Conservation (phyloP, 1,140 invertebrate species). For the Calosoma granatense region DNA sequence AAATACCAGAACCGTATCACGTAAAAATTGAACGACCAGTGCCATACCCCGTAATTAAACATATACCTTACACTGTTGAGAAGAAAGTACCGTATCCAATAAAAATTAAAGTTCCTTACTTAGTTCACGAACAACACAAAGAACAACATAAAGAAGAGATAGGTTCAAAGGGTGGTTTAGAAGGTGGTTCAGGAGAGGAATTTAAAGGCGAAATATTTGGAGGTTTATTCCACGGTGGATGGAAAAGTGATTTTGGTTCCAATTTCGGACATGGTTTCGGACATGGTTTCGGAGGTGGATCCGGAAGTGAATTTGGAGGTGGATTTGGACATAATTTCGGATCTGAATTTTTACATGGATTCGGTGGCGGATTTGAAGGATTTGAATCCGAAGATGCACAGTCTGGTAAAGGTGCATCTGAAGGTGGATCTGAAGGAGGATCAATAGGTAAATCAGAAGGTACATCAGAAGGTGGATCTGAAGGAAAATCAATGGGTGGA, state of each 20-base stretch:
- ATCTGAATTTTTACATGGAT: no score
- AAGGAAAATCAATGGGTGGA: neutral
- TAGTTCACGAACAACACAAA: constrained; percentile 34
- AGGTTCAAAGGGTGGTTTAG: neutral
- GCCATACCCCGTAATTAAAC: constrained; percentile 55
- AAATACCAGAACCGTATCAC: constrained; percentile 49
- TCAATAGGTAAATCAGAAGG: neutral
- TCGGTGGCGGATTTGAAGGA: no score
- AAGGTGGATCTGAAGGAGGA: neutral
- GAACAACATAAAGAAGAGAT: constrained; percentile 23
- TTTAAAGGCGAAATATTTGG: no score
- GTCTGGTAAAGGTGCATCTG: no score
- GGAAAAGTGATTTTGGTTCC: no score
- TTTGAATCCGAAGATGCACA: no score
- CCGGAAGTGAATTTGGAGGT: no score
- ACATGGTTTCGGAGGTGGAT: no score
- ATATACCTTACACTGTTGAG: constrained; percentile 46
- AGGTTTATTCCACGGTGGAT: no score
- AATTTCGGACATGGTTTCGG: no score
- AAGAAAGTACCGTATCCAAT: constrained; percentile 45
- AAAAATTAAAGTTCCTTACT: constrained; percentile 46
- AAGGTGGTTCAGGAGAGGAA: neutral
- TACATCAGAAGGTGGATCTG: neutral
- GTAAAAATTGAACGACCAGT: constrained; percentile 50
- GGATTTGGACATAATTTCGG: no score